Evolutionary conservation across 2,888 invertebrate genomes (phyloP), one percentile per base, ranked within the genome.

Genomic region (Atrina japonica): DNA sequence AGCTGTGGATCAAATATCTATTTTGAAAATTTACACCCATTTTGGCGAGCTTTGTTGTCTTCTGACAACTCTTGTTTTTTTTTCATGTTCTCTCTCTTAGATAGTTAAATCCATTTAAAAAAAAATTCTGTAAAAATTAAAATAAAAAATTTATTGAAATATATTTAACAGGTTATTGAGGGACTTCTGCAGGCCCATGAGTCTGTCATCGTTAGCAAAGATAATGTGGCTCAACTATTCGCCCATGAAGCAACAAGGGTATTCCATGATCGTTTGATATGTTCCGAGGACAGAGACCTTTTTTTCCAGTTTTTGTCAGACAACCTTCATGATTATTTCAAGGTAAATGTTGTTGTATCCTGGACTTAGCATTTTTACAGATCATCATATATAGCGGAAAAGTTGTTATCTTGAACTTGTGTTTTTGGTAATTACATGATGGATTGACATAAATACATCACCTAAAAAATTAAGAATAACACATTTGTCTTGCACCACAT

Each of bases 221-320:
- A 90, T 47, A 85, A 86, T 66, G 86, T 87, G 64, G 88, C 88
- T 5, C 86, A 88, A 81, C 77, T 90, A 66, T 88, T 89, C 73
- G 88, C 88, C 3, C 90, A 90, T 70, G 90, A 90, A 68, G 88
- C 87, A 16, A 89, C 88, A 0, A 72, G 90, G 21, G 88, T 90
- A 16, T 90, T 90, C 82, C 90, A 90, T 63, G 90, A 90, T 65
- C 77, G 90, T 21, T 86, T 90, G 25, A 84, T 88, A 21, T 82
- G 83, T 63, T 58, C 66, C 6, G 81, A 81, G 30, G 90, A 90
- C 71, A 74, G 88, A 55, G 60, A 61, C 9, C 69, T 79, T 7
- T 90, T 90, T 82, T 90, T 83, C 75, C 80, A 83, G 66, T 86
- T 86, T 66, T 83, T 90, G 27, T 76, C 89, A 3, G 89, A 89